Conservation (phyloP, 2,113 vertebrate genomes). For the Rhabdomys dilectus region DNA sequence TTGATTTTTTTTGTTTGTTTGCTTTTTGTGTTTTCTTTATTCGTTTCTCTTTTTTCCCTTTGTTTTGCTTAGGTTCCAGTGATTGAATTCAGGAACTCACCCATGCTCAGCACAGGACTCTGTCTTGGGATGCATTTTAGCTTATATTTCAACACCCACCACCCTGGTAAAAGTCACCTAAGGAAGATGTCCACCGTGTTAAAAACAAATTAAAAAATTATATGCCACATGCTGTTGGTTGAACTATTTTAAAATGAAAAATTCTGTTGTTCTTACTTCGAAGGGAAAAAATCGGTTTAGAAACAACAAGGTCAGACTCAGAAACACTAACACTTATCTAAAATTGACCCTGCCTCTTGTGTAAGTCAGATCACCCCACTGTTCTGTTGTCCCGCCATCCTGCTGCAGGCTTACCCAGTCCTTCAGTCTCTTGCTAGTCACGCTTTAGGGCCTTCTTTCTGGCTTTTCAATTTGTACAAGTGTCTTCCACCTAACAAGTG, state of each 20-base stretch:
- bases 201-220: not conserved
- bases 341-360: not conserved
- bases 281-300: not conserved
- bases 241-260: not conserved
- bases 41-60: too few species aligned
- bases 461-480: not conserved
- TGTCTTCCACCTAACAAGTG: not conserved
- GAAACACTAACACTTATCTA: not conserved
- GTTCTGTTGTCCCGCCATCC: fast-evolving
- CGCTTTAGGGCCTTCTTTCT: not conserved
- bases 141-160: not conserved
- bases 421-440: not conserved
- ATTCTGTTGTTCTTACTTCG: not conserved
- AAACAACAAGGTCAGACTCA: not conserved
- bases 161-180: not conserved
- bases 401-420: not conserved
- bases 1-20: not conserved
- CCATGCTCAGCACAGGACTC: not conserved
- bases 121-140: not conserved
- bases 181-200: not conserved
- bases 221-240: not conserved
- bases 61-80: not conserved
- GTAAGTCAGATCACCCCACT: fast-evolving
- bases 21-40: not conserved
- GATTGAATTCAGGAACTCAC: not conserved